phyloP scores from a whole-genome alignment of 2,797 vertebrate species.

The Poecile montanus region DNA sequence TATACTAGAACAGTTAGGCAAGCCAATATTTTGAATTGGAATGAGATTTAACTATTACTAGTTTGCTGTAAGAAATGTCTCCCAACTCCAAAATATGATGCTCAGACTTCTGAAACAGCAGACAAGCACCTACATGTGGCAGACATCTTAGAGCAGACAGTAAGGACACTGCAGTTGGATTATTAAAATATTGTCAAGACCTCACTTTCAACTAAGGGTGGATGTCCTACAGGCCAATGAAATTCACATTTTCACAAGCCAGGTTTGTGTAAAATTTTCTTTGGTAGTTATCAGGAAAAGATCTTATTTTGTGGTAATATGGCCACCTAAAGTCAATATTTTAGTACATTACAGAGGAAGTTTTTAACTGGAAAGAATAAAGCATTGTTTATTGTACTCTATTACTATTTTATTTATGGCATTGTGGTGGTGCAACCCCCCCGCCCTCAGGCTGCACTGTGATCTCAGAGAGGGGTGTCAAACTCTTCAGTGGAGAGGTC shows the following conservation, averaged over 20 bases:
- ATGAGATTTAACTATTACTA: neutral
- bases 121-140: neutral
- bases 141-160: neutral
- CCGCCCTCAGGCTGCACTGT: neutral
- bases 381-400: slow-evolving; percentile 19
- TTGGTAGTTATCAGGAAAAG: neutral
- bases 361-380: slow-evolving; percentile 48
- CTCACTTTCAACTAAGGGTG: neutral
- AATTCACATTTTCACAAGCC: neutral
- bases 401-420: slow-evolving; percentile 40
- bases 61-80: neutral
- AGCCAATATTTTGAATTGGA: neutral
- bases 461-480: slow-evolving; percentile 22
- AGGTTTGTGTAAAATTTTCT: neutral
- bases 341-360: slow-evolving; percentile 41
- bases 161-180: neutral
- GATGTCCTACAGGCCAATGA: neutral
- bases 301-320: slow-evolving; percentile 32
- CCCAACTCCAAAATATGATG: neutral
- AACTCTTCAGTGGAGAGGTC: slow-evolving; percentile 22
- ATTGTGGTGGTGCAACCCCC: neutral
- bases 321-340: slow-evolving; percentile 52
- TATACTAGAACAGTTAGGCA: neutral
- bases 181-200: neutral
- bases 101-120: neutral